These are phyloP conservation scores for Aulostomus chinensis DNA, from an alignment of 2,797 vertebrate species.

Conservation along the genomic window DNA sequence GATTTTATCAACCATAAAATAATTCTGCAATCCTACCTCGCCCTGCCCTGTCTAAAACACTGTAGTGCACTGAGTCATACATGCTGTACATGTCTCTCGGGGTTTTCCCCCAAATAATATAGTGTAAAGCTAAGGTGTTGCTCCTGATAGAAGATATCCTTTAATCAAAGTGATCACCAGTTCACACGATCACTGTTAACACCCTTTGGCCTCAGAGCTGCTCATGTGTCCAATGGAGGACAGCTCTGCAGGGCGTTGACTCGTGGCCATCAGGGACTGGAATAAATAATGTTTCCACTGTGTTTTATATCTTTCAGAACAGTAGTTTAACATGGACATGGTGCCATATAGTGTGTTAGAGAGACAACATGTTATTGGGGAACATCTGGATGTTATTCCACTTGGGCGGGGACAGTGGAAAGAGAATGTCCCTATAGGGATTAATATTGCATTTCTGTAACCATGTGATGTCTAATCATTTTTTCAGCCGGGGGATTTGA, in stretches of 20 bases:
- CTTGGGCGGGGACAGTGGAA: slow-evolving; percentile 11
- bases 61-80: slow-evolving; percentile 20
- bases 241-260: slow-evolving; percentile 20
- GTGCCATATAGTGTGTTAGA: slow-evolving; percentile 1
- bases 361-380: slow-evolving; percentile 1
- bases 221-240: slow-evolving; percentile 35
- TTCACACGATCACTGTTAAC: slow-evolving; percentile 39
- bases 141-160: slow-evolving; percentile 40
- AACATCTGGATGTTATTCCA: slow-evolving; percentile 37
- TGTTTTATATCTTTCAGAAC: slow-evolving; percentile 9
- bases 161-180: slow-evolving; percentile 36
- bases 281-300: no score
- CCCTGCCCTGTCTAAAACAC: slow-evolving; percentile 8
- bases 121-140: slow-evolving; percentile 16
- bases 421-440: slow-evolving; percentile 8
- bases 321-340: neutral
- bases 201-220: slow-evolving; percentile 22
- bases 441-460: slow-evolving; percentile 20
- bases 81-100: slow-evolving; percentile 33
- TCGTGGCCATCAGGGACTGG: neutral
- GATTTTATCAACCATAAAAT: slow-evolving; percentile 13
- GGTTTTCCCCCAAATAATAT: slow-evolving; percentile 29
- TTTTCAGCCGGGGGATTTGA: neutral
- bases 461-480: slow-evolving; percentile 8
- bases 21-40: slow-evolving; percentile 5